These are phyloP conservation scores for Percina caprodes DNA, from an alignment of 2,113 vertebrate species.

Conservation along the genomic window DNA sequence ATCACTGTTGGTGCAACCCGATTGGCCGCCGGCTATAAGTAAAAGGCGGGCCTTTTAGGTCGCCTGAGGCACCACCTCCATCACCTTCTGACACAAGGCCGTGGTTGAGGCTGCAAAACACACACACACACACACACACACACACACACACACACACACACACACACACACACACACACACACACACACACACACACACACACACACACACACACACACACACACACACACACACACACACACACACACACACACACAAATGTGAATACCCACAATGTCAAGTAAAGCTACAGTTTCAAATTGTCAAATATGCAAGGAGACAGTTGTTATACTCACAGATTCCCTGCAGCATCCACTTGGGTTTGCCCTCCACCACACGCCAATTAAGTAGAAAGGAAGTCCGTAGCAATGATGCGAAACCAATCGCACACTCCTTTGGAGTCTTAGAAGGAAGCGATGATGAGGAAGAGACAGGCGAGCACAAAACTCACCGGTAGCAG, in stretches of 20 bases:
- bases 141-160: no score
- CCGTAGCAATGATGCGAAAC: slow-evolving; percentile 96
- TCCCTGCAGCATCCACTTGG: slow-evolving; percentile 88
- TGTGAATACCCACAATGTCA: neutral
- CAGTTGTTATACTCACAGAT: slow-evolving; percentile 88
- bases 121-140: no score
- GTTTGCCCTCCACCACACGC: slow-evolving; percentile 94
- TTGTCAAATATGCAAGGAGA: rapidly evolving
- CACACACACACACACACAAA: neutral
- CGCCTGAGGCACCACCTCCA: slow-evolving; percentile 95
- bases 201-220: slow-evolving; percentile 41
- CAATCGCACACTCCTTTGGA: slow-evolving; percentile 91
- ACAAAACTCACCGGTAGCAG: slow-evolving; percentile 91
- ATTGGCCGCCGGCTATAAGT: slow-evolving; percentile 12
- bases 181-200: no score
- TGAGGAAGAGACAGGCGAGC: slow-evolving; percentile 96
- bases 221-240: slow-evolving; percentile 2
- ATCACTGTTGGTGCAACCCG: slow-evolving; percentile 26
- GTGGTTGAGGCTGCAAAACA: slow-evolving; percentile 86
- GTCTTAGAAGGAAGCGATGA: slow-evolving; percentile 97
- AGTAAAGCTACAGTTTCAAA: neutral
- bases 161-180: no score
- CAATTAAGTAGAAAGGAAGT: slow-evolving; percentile 90
- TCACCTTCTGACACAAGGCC: slow-evolving; percentile 91
- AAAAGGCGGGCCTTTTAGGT: slow-evolving; percentile 71